phyloP scores from a whole-genome alignment of 2,113 vertebrate species.

The Syrmaticus mikado region DNA sequence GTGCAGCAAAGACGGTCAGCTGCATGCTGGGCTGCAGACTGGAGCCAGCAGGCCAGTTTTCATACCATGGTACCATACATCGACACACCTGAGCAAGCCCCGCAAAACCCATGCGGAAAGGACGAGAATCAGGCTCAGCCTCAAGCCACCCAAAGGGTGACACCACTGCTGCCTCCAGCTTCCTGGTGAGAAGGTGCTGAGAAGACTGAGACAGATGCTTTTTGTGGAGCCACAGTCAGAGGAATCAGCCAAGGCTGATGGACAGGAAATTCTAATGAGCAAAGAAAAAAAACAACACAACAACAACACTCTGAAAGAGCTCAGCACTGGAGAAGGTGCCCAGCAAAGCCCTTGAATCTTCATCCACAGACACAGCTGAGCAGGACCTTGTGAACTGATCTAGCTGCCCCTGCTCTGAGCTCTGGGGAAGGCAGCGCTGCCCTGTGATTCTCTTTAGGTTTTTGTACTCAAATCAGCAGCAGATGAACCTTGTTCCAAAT shows the following conservation, averaged over 20 bases:
- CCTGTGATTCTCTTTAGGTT: too few relatives aligned
- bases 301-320: neutral
- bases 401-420: neutral
- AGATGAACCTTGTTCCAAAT: neutral
- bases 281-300: neutral
- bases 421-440: fast-evolving
- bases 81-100: neutral
- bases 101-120: neutral
- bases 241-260: neutral
- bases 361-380: fast-evolving
- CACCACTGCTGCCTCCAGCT: neutral
- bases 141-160: neutral
- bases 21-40: neutral
- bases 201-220: neutral
- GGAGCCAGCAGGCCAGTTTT: neutral
- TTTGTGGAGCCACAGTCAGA: neutral
- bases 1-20: neutral
- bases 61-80: fast-evolving
- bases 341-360: neutral
- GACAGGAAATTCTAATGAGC: neutral
- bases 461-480: fast-evolving
- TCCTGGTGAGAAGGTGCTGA: neutral
- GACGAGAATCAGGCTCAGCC: neutral
- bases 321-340: neutral
- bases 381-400: fast-evolving